Evolutionary conservation across 2,797 vertebrate species (phyloP), one percentile per base, ranked within the genome.

Genomic region (Hippoglossus hippoglossus): DNA sequence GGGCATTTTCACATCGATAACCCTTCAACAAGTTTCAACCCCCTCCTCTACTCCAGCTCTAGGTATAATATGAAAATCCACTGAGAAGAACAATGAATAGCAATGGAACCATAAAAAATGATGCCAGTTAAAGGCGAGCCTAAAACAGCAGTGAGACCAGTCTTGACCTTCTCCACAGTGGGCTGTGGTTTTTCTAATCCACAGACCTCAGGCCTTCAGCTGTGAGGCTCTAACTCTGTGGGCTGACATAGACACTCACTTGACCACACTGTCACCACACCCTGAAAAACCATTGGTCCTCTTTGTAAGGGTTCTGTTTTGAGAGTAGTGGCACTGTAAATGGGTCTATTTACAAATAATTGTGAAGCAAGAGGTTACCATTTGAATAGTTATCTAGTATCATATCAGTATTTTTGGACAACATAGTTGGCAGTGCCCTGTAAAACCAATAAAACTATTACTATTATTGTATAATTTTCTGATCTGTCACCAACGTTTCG

Each of bases 121-220:
- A 71, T 61, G 67, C 24, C 60, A 63, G 77, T 70, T 72, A 41
- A 71, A 78, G 58, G 34, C 25, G 0, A 55, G 59, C 54, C 73
- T 75, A 85, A 87, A 90, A 86, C 75, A 77, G 84, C 77, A 85
- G 75, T 56, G 68, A 83, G 88, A 85, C 90, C n/a, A 80, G 77
- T 61, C 50, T 64, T 89, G 89, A 90, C 87, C 85, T 89, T 88
- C 77, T 84, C 85, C 22, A 34, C 39, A 75, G 74, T 64, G 65
- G 71, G 61, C 75, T 88, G 88, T 80, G 90, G 85, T 86, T 72
- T 16, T 57, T 84, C 81, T 85, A 71, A 89, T 83, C 69, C 65
- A 71, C 56, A 76, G 71, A 77, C 79, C 74, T 86, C 84, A 71
- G 74, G 67, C n/a, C 73, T 36, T 84, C 79, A 74, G 67, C 75